A percentile compares a stretch with the other conserved stretches of the same genome.
Conservation (phyloP, 1,140 invertebrate species). For the Mya arenaria region DNA sequence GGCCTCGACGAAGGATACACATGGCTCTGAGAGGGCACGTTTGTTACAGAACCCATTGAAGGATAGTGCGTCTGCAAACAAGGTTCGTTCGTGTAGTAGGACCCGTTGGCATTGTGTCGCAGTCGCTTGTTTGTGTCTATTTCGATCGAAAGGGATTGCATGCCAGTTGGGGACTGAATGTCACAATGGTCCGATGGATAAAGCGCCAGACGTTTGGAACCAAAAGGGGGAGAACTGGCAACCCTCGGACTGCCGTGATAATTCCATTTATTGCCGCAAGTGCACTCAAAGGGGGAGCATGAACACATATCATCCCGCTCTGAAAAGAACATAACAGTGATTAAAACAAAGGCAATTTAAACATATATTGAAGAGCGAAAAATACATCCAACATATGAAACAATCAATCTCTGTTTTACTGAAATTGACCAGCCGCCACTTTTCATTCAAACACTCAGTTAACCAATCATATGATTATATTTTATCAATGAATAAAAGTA, state of each 20-base stretch:
- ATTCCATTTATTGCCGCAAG: slow-evolving; percentile 68
- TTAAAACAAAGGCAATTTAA: too few relatives aligned
- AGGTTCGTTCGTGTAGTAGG: not conserved
- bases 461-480: too few relatives aligned
- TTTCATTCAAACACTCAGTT: too few relatives aligned
- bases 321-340: slow-evolving; percentile 58
- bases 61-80: not conserved
- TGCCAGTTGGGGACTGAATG: slow-evolving; percentile 32
- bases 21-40: too few relatives aligned
- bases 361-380: too few relatives aligned
- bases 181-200: slow-evolving; percentile 37
- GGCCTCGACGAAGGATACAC: too few relatives aligned
- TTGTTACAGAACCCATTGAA: too few relatives aligned
- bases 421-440: too few relatives aligned
- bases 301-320: slow-evolving; percentile 78
- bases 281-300: slow-evolving; percentile 81
- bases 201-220: slow-evolving; percentile 40
- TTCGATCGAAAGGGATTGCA: slow-evolving; percentile 56
- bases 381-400: too few relatives aligned
- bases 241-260: slow-evolving; percentile 43
- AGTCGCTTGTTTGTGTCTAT: slow-evolving; percentile 59
- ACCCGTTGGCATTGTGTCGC: slow-evolving; percentile 54
- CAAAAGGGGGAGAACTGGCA: slow-evolving; percentile 46
- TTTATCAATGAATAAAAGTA: too few relatives aligned
- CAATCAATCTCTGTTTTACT: too few relatives aligned